Percentiles rank a stretch among this genome's conserved stretches.
phyloP scores from a whole-genome alignment of 2,113 vertebrate genomes.

The Xiphorhynchus elegans region DNA sequence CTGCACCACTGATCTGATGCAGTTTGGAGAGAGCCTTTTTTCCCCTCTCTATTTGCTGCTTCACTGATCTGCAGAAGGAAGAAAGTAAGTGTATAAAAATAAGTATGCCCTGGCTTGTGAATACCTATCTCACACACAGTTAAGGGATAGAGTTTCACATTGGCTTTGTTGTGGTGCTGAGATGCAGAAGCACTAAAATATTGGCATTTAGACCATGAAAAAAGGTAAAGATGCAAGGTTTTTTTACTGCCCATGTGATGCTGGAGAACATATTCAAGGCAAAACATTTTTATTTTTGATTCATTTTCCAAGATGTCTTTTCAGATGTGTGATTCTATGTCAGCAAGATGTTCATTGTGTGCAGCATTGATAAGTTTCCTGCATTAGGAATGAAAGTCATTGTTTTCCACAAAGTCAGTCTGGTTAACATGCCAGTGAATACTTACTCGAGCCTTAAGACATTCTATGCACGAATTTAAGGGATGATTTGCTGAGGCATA shows the following conservation, averaged over 20 bases:
- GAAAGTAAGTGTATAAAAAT: constrained; percentile 75
- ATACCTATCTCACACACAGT: constrained; percentile 40
- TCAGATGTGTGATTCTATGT: background rate
- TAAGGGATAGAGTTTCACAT: background rate
- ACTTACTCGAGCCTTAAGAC: background rate
- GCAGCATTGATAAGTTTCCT: background rate
- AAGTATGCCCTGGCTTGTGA: constrained; percentile 64
- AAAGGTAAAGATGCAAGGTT: background rate
- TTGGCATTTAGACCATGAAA: constrained; percentile 9
- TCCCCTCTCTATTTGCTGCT: constrained; percentile 78
- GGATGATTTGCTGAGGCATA: background rate
- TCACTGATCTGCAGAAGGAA: constrained; percentile 74
- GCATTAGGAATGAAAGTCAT: background rate
- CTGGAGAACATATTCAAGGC: background rate
- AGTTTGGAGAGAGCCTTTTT: constrained; percentile 69
- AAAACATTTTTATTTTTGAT: background rate
- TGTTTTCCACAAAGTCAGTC: background rate
- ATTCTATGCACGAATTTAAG: background rate
- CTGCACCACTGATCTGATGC: constrained; percentile 71
- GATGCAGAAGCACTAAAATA: constrained; percentile 36
- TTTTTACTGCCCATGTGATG: background rate
- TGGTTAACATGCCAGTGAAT: background rate
- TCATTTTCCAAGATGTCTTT: background rate
- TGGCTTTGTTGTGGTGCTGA: constrained; percentile 46
- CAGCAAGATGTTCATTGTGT: background rate